Evolutionary conservation across 2,888 invertebrate genomes (phyloP).

Genomic region (Axea sp.): DNA sequence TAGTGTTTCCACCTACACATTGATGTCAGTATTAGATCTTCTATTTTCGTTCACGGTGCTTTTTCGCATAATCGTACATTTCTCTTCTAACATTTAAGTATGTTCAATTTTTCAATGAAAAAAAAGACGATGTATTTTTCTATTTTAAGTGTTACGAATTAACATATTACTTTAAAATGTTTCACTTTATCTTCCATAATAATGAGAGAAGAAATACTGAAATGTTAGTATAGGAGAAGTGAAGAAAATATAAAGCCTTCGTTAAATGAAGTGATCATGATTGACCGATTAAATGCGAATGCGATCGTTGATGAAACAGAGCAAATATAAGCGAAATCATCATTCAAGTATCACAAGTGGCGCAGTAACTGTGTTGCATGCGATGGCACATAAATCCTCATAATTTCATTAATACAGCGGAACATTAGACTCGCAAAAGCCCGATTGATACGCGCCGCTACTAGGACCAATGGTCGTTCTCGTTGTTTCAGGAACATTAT

Average conservation of each 20-base stretch:
- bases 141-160: too few species aligned
- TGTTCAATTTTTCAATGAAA: too few species aligned
- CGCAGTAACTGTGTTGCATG: slow-evolving; percentile 3
- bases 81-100: too few species aligned
- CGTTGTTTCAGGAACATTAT: neutral
- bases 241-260: slow-evolving; percentile 4
- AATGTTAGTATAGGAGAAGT: neutral
- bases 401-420: slow-evolving; percentile 35
- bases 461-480: neutral
- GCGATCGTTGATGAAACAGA: slow-evolving; percentile 7
- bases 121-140: too few species aligned
- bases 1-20: too few species aligned
- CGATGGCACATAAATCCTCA: slow-evolving; percentile 27
- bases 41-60: too few species aligned
- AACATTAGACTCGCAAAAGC: slow-evolving; percentile 35
- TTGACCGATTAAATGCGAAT: slow-evolving; percentile 25
- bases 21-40: too few species aligned
- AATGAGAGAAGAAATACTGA: neutral
- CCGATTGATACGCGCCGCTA: neutral
- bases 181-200: too few species aligned
- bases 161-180: too few species aligned
- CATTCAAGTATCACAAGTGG: slow-evolving; percentile 35
- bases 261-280: slow-evolving; percentile 18
- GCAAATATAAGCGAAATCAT: slow-evolving; percentile 24
- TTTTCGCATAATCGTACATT: too few species aligned